These are phyloP conservation scores for Phyllotreta striolata DNA, from an alignment of 2,888 invertebrate genomes.

Conservation along the genomic window DNA sequence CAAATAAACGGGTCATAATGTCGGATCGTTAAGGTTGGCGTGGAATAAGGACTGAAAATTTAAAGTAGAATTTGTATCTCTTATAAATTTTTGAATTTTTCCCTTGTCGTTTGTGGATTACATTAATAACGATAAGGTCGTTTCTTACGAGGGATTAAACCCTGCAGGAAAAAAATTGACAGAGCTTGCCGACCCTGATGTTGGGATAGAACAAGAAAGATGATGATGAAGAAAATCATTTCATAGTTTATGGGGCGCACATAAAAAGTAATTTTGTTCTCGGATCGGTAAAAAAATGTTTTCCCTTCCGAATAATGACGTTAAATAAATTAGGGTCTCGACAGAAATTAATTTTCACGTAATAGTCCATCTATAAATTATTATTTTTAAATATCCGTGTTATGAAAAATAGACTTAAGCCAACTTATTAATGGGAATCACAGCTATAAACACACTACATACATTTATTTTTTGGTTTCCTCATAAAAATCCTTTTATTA, in stretches of 20 bases:
- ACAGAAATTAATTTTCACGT: no score
- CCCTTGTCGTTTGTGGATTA: slow-evolving; percentile 6
- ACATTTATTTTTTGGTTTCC: no score
- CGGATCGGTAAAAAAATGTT: slow-evolving; percentile 1
- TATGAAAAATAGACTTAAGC: no score
- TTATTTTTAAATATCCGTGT: no score
- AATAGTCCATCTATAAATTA: no score
- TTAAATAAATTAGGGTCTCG: slow-evolving; percentile 2
- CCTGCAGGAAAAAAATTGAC: slow-evolving; percentile 1
- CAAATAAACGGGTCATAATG: slow-evolving; percentile 29
- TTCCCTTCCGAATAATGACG: background rate
- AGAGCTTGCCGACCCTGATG: background rate
- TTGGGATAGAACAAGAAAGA: slow-evolving; percentile 7
- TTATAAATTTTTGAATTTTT: slow-evolving; percentile 8
- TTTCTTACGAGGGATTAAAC: slow-evolving; percentile 10
- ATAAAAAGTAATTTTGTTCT: slow-evolving; percentile 14
- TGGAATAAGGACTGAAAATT: slow-evolving; percentile 12
- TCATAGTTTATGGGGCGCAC: slow-evolving; percentile 15
- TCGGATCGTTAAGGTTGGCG: slow-evolving; percentile 19
- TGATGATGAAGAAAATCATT: slow-evolving; percentile 15
- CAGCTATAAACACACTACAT: no score
- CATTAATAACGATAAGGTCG: slow-evolving; percentile 10
- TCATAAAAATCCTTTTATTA: no score
- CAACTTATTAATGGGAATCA: no score
- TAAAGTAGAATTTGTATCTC: slow-evolving; percentile 8